Evolutionary conservation across 2,797 vertebrate genomes (phyloP).

Genomic region (Spondyliosoma cantharus): DNA sequence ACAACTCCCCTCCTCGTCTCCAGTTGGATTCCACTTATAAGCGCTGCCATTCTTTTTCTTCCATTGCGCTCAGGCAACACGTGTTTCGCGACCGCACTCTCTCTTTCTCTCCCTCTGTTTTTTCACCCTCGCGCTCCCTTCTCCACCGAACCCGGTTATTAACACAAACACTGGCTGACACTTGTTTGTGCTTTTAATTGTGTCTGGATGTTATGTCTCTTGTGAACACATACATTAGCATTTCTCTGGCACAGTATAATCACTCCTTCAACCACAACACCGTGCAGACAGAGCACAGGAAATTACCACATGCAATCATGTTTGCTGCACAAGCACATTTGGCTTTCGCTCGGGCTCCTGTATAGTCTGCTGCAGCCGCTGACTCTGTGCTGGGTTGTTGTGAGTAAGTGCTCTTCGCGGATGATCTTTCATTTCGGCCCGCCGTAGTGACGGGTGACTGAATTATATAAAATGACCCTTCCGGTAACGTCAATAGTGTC

Average conservation of each 20-base stretch:
- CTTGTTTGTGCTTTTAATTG: constrained; percentile 85
- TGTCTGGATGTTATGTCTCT: constrained; percentile 84
- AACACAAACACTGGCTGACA: constrained; percentile 84
- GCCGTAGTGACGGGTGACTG: constrained; percentile 10
- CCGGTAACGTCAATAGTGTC: constrained; percentile 5
- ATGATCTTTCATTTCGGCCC: constrained; percentile 39
- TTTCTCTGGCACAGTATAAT: constrained; percentile 81
- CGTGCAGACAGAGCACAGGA: constrained; percentile 77
- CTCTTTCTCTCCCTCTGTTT: constrained; percentile 55
- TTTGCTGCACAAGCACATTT: constrained; percentile 79
- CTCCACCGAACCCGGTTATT: constrained; percentile 78
- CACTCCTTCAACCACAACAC: constrained; percentile 79
- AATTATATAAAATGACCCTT: constrained; percentile 23
- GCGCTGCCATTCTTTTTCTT: constrained; percentile 73
- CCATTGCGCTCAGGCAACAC: constrained; percentile 67
- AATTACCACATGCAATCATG: constrained; percentile 81
- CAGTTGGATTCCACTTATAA: constrained; percentile 72
- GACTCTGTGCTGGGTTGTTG: constrained; percentile 45
- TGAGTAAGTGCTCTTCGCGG: constrained; percentile 46
- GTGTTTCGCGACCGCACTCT: constrained; percentile 72
- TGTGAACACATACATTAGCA: constrained; percentile 83
- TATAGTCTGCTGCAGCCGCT: constrained; percentile 62
- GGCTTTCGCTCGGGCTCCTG: constrained; percentile 62
- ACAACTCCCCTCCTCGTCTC: constrained; percentile 71
- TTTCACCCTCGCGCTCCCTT: constrained; percentile 59